Conservation (phyloP, 2,888 invertebrate species). For the Drosophila mettleri region DNA sequence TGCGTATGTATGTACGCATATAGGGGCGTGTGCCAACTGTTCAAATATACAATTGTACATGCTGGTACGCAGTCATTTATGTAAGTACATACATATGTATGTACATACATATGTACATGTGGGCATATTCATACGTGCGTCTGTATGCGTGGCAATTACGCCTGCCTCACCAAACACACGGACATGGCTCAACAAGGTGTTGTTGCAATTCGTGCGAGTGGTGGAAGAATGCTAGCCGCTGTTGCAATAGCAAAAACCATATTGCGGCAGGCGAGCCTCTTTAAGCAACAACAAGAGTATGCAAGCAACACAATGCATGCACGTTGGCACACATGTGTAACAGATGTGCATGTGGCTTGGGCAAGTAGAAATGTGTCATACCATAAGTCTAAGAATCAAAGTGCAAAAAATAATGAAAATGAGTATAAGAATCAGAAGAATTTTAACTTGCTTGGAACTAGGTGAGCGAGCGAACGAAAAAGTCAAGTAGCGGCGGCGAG, state of each 20-base stretch:
- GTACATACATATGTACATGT: not conserved
- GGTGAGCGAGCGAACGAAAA: conserved; percentile 26
- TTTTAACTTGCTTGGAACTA: conserved; percentile 47
- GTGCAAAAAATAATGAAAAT: conserved; percentile 17
- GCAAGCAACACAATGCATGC: not conserved
- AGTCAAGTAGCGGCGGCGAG: conserved; percentile 12
- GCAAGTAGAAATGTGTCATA: conserved; percentile 11
- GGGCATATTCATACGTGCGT: not conserved
- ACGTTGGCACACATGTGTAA: not conserved
- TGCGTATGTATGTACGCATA: not conserved
- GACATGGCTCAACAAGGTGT: not conserved
- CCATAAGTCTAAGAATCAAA: conserved; percentile 18
- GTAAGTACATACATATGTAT: not conserved
- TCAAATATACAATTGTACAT: not conserved
- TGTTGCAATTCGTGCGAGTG: not conserved
- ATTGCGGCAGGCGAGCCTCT: conserved; percentile 39
- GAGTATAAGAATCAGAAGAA: conserved; percentile 22
- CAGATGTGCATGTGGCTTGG: not conserved
- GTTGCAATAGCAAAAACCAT: conserved; percentile 13
- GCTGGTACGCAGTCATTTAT: too few relatives aligned
- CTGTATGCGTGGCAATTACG: not conserved
- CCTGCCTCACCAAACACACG: conserved; percentile 7
- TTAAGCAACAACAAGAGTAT: conserved; percentile 11
- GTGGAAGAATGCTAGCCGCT: conserved; percentile 24
- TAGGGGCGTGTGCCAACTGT: not conserved